Percentiles rank a stretch among this genome's conserved stretches.
Evolutionary conservation across 2,113 vertebrate species (phyloP).

Genomic region (Corythaixoides concolor): DNA sequence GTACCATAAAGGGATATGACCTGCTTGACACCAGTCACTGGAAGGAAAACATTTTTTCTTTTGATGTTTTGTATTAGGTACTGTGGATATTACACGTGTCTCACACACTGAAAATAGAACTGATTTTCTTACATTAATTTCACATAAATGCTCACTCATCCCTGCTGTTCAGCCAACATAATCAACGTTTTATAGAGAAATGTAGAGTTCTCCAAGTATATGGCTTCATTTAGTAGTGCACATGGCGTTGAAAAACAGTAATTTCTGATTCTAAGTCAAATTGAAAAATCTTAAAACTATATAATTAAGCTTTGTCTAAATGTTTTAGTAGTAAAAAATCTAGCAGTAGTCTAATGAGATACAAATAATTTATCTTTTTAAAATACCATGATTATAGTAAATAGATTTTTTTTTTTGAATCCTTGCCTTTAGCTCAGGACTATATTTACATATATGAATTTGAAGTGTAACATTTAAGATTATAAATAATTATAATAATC

Average conservation of each 20-base stretch:
- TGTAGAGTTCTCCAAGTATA: not conserved
- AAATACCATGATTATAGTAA: not conserved
- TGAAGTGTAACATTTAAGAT: not conserved
- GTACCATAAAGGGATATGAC: not conserved
- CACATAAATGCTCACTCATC: not conserved
- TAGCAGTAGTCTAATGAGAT: not conserved
- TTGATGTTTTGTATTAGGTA: constrained; percentile 25
- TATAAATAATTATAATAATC: not conserved
- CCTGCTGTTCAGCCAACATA: not conserved
- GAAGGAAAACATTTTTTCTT: not conserved
- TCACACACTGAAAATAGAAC: not conserved
- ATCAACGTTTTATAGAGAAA: not conserved
- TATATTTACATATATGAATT: not conserved
- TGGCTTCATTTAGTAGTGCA: not conserved
- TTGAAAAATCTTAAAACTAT: not conserved
- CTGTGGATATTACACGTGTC: not conserved
- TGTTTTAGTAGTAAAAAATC: not conserved
- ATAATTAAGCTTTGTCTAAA: not conserved
- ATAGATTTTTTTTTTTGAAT: not conserved
- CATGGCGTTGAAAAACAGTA: not conserved
- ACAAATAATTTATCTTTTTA: not conserved
- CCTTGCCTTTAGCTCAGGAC: not conserved
- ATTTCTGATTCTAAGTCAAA: not conserved
- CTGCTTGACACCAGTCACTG: not conserved
- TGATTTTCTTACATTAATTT: not conserved